Percentiles rank a stretch among this genome's conserved stretches.
phyloP scores from a whole-genome alignment of 2,888 invertebrate genomes.

The Drosophila pseudotalamancana region DNA sequence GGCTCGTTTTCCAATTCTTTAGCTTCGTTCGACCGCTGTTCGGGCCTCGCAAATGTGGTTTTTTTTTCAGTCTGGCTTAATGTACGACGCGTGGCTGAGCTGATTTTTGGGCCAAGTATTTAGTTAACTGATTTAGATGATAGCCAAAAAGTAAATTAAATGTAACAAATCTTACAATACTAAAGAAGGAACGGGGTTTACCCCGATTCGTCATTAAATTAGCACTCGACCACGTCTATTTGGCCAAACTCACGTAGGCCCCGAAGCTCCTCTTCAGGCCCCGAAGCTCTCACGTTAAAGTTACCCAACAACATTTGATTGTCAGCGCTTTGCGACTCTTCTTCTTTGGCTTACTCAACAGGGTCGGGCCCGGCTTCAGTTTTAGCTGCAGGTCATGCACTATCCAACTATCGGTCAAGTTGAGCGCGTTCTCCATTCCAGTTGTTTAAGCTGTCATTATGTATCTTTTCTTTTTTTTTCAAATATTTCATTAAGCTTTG shows the following conservation, averaged over 20 bases:
- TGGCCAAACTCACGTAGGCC: conserved; percentile 54
- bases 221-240: conserved; percentile 13
- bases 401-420: conserved; percentile 68
- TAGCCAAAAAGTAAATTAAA: conserved; percentile 12
- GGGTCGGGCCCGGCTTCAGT: conserved; percentile 30
- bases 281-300: conserved; percentile 16
- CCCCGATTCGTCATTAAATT: conserved; percentile 16
- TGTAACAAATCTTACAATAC: conserved; percentile 10
- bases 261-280: background rate
- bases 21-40: conserved; percentile 30
- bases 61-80: conserved; percentile 22
- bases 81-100: conserved; percentile 57
- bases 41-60: conserved; percentile 14
- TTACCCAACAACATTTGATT: conserved; percentile 26
- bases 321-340: conserved; percentile 2
- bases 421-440: conserved; percentile 51
- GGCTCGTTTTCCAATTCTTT: conserved; percentile 53
- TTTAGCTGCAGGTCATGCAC: conserved; percentile 57
- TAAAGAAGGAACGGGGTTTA: background rate
- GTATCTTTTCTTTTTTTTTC: no score
- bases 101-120: conserved; percentile 8
- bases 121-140: conserved; percentile 18
- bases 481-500: conserved; percentile 2
- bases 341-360: conserved; percentile 48
- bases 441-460: conserved; percentile 12